Conservation (phyloP, 2,888 invertebrate genomes). For the Drosophila multiciliata region DNA sequence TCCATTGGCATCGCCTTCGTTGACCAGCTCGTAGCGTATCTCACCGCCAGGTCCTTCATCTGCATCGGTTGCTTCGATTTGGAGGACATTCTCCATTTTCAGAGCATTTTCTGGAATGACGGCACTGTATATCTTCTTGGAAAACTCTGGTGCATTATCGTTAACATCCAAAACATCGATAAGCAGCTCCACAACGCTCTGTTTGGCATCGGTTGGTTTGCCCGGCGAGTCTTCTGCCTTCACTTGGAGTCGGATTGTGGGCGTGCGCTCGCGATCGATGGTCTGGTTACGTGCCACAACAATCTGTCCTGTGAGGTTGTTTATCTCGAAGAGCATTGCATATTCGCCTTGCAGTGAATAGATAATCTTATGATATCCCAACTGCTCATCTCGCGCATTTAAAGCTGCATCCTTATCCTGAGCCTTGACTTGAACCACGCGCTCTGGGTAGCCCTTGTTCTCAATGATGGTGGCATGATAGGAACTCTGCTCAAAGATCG, state of each 20-base stretch:
- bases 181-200: conserved; percentile 88
- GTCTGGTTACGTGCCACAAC: conserved; percentile 88
- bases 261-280: conserved; percentile 90
- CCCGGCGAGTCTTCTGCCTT: conserved; percentile 92
- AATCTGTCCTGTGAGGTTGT: conserved; percentile 89
- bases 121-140: conserved; percentile 88
- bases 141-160: conserved; percentile 91
- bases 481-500: conserved; percentile 88
- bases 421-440: conserved; percentile 89
- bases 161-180: conserved; percentile 92
- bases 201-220: conserved; percentile 88
- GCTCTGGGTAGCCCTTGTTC: conserved; percentile 88
- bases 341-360: conserved; percentile 91
- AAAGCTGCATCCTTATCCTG: conserved; percentile 89
- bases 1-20: conserved; percentile 90
- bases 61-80: conserved; percentile 90
- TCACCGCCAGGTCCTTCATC: conserved; percentile 91
- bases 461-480: conserved; percentile 90
- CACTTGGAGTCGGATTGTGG: conserved; percentile 89
- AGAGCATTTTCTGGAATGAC: conserved; percentile 91
- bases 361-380: conserved; percentile 89
- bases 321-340: conserved; percentile 90
- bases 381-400: conserved; percentile 86
- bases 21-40: conserved; percentile 90
- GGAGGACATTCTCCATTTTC: conserved; percentile 88